Evolutionary conservation across 2,113 vertebrate species (phyloP).

Genomic region (Chloebia gouldiae): DNA sequence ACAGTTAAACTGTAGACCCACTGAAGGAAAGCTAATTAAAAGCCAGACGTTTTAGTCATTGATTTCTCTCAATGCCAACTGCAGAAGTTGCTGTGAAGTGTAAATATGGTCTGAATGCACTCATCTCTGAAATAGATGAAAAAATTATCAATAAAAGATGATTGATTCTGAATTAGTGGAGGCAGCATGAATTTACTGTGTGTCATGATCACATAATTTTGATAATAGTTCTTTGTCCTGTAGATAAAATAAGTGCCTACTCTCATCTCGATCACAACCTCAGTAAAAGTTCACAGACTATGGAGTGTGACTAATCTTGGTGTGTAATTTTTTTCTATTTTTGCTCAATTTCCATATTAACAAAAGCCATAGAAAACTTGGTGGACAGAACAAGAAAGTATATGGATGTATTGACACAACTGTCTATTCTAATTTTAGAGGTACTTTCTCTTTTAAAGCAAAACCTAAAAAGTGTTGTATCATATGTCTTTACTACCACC

Average conservation of each 20-base stretch:
- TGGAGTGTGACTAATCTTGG: neutral
- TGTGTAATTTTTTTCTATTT: neutral
- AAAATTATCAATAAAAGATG: conserved; percentile 4
- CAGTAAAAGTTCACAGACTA: neutral
- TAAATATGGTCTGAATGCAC: conserved; percentile 14
- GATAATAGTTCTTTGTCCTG: neutral
- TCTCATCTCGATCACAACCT: neutral
- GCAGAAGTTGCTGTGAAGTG: conserved; percentile 24
- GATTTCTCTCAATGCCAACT: conserved; percentile 9
- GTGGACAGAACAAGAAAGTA: neutral
- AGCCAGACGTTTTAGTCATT: neutral
- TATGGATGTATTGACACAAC: neutral
- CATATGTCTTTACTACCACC: neutral
- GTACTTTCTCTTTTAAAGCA: neutral
- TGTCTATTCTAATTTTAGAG: neutral
- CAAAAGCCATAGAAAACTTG: neutral
- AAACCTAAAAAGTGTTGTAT: neutral
- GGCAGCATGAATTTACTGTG: neutral
- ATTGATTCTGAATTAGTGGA: conserved; percentile 16
- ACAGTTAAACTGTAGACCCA: neutral
- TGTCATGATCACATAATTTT: neutral
- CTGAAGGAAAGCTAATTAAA: conserved; percentile 34
- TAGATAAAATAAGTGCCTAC: neutral
- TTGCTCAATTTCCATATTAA: neutral
- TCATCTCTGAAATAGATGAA: neutral